Percentiles rank a stretch among this genome's conserved stretches.
Conservation (phyloP, 2,797 vertebrate genomes). For the Chaetodon trifasciatus region DNA sequence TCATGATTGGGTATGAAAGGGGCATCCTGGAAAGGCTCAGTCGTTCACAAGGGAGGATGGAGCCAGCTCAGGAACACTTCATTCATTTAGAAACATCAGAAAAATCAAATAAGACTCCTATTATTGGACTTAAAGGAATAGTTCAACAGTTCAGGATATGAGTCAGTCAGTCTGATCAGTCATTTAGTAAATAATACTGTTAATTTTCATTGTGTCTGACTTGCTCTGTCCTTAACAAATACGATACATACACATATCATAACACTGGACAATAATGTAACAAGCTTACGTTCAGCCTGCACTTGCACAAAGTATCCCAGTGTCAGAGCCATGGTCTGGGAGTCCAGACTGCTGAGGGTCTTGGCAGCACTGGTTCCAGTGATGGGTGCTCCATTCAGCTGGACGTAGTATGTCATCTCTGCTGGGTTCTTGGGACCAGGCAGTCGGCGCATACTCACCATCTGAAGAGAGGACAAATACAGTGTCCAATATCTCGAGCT, state of each 20-base stretch:
- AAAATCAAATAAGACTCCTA: not conserved
- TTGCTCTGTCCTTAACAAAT: not conserved
- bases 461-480: conserved; percentile 78
- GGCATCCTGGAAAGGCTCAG: too few relatives aligned
- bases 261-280: not conserved
- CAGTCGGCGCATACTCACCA: conserved; percentile 95
- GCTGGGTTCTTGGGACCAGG: conserved; percentile 94
- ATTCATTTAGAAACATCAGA: not conserved
- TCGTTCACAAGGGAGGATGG: too few relatives aligned
- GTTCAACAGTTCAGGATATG: not conserved
- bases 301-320: conserved; percentile 96
- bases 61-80: not conserved
- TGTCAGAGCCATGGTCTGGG: conserved; percentile 97
- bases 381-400: conserved; percentile 91
- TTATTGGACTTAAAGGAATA: not conserved
- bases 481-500: not conserved
- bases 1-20: too few relatives aligned
- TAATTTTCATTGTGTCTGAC: not conserved
- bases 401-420: conserved; percentile 96
- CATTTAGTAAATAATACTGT: not conserved
- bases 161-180: too few relatives aligned
- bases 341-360: conserved; percentile 95
- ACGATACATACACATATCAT: not conserved
- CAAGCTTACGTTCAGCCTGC: conserved; percentile 94
- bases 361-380: conserved; percentile 93